A percentile compares a stretch with the other conserved stretches of the same genome.
phyloP scores from a whole-genome alignment of 2,888 invertebrate species.

The Torymus aiolomorphi region DNA sequence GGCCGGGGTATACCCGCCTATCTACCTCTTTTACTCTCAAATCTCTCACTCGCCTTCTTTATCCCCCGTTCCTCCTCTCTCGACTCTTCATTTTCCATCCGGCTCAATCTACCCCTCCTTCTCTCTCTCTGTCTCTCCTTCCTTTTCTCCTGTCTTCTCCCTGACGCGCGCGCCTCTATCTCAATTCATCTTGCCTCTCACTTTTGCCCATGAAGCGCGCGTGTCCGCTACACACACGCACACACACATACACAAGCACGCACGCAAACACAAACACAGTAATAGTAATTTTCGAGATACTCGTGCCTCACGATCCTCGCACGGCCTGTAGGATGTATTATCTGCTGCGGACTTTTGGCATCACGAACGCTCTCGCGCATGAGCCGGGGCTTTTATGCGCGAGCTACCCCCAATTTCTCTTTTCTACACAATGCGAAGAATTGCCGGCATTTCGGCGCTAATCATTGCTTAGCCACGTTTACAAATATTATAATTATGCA shows the following conservation, averaged over 20 bases:
- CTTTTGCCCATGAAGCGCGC: not conserved
- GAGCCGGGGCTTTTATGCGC: slow-evolving; percentile 11
- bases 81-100: slow-evolving; percentile 54
- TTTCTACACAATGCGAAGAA: slow-evolving; percentile 12
- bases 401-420: slow-evolving; percentile 13
- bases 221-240: too few species aligned
- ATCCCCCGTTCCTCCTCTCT: slow-evolving; percentile 58
- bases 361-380: slow-evolving; percentile 37
- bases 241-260: too few species aligned
- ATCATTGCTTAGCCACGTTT: too few species aligned
- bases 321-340: slow-evolving; percentile 7
- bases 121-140: slow-evolving; percentile 49
- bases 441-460: too few species aligned
- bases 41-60: slow-evolving; percentile 72
- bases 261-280: slow-evolving; percentile 22
- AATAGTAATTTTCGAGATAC: slow-evolving; percentile 38
- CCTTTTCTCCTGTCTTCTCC: not conserved
- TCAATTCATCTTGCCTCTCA: slow-evolving; percentile 42
- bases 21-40: slow-evolving; percentile 75
- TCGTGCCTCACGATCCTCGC: slow-evolving; percentile 21
- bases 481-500: too few species aligned
- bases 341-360: slow-evolving; percentile 20
- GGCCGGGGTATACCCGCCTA: slow-evolving; percentile 70
- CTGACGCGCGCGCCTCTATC: slow-evolving; percentile 50
- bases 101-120: slow-evolving; percentile 55